phyloP scores from a whole-genome alignment of 2,888 invertebrate species.

The Onchidella celtica region DNA sequence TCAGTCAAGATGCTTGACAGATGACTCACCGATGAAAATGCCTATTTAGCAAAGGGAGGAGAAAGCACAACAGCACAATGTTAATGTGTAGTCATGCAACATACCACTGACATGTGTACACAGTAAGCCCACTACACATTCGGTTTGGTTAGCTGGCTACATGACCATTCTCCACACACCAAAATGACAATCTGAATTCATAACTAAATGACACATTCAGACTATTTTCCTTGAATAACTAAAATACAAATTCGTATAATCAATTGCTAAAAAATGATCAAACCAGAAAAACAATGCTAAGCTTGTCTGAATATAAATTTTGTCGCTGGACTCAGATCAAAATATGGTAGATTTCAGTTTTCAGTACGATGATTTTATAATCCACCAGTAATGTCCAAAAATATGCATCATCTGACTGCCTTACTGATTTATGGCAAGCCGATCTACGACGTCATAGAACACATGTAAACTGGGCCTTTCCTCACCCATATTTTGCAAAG shows the following conservation, averaged over 20 bases:
- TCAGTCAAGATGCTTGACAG: constrained; percentile 12
- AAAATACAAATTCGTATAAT: no score
- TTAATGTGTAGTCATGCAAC: constrained; percentile 50
- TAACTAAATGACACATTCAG: background rate
- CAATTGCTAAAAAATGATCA: no score
- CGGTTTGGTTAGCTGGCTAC: background rate
- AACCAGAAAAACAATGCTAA: no score
- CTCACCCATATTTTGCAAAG: background rate
- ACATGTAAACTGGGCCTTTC: constrained; percentile 21
- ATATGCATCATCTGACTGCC: no score
- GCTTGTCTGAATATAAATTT: no score
- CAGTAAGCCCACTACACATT: constrained; percentile 32
- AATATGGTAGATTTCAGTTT: no score
- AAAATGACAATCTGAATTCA: background rate
- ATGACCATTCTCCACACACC: background rate
- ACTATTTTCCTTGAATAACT: no score
- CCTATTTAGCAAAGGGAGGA: constrained; percentile 48
- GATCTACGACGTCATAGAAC: constrained; percentile 4
- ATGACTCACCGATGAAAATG: constrained; percentile 49
- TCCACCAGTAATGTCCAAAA: no score
- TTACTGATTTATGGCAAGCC: no score
- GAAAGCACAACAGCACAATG: constrained; percentile 51
- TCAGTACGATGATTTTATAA: no score
- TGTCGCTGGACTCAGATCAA: no score
- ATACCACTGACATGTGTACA: constrained; percentile 19